A percentile compares a stretch with the other conserved stretches of the same genome.
Conservation (phyloP, 2,113 vertebrate genomes). For the Sinocyclocheilus anophthalmus region DNA sequence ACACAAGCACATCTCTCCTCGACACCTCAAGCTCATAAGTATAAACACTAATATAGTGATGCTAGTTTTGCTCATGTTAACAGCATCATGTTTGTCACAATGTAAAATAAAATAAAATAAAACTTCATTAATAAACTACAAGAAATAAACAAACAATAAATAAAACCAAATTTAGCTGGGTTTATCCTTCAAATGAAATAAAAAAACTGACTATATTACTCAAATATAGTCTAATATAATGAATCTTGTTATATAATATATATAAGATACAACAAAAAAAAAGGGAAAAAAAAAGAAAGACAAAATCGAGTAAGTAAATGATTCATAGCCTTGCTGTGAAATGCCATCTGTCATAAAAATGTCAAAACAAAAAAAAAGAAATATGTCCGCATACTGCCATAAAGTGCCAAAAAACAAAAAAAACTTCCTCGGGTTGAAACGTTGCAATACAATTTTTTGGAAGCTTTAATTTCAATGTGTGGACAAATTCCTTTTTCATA, state of each 20-base stretch:
- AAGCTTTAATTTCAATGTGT: not conserved
- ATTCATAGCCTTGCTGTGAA: not conserved
- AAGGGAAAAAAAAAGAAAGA: no score
- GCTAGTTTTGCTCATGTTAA: not conserved
- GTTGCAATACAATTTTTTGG: no score
- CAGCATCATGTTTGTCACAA: not conserved
- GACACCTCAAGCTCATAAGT: not conserved
- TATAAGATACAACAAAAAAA: not conserved
- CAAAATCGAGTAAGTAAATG: not conserved
- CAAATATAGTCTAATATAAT: not conserved
- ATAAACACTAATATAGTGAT: not conserved
- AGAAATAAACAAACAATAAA: not conserved
- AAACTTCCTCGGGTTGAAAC: not conserved
- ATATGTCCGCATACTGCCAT: not conserved
- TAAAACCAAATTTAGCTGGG: no score
- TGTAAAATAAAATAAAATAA: not conserved
- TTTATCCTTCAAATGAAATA: no score
- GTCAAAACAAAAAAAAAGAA: not conserved
- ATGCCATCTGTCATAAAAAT: not conserved
- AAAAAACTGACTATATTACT: not conserved
- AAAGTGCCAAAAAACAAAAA: not conserved
- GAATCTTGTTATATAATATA: not conserved
- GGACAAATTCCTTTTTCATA: not conserved
- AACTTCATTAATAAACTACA: not conserved
- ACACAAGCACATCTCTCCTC: not conserved